Base-by-base conservation (phyloP, 1,140 invertebrate genomes). In the Dendroctonus ponderosae region DNA sequence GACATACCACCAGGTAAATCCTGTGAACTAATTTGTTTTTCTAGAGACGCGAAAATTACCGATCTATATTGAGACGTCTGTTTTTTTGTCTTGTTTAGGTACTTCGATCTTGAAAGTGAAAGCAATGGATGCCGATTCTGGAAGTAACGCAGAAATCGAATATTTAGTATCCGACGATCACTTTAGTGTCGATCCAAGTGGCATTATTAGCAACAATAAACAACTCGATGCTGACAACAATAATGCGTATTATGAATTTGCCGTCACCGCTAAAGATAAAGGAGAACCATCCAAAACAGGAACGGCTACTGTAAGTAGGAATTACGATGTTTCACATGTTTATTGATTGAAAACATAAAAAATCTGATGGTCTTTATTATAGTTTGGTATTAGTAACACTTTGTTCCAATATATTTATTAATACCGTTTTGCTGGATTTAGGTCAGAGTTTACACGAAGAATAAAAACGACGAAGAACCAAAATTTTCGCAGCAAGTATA, bases 401-500 rank as follows among this genome's bases (percentile, higher is more conserved):
- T 52, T 54, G 12, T 54, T 40, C 26, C 39, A 11, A 9, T 52
- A 54, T 1, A 46, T 46, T 46, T 2, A 9, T 46, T 11, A 52
- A 52, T n/a, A 38, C 38, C 3, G n/a, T 39, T 56, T 38, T 26
- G 11, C 12, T 38, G 26, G 6, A 9, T 26, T 56, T 43, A 66
- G 66, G 66, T 96, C 7, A 85, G 94, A 58, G 89, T 97, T 66
- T 97, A 96, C 76, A 97, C 94, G 5, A 96, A 96, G 76, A 97
- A 96, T 75, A 96, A 95, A 80, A 97, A 97, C 79, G 94, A 97
- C 75, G 94, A 96, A 81, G 92, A 96, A 77, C 94, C 94, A 0
- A 96, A 96, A 79, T 97, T 96, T 79, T 96, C 93, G 0, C 94
- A 97, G 72, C 93, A 96, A 82, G 94, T 97, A 0, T 97, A 97